phyloP scores from a whole-genome alignment of 2,888 invertebrate species.

The Drosophila silvestris region DNA sequence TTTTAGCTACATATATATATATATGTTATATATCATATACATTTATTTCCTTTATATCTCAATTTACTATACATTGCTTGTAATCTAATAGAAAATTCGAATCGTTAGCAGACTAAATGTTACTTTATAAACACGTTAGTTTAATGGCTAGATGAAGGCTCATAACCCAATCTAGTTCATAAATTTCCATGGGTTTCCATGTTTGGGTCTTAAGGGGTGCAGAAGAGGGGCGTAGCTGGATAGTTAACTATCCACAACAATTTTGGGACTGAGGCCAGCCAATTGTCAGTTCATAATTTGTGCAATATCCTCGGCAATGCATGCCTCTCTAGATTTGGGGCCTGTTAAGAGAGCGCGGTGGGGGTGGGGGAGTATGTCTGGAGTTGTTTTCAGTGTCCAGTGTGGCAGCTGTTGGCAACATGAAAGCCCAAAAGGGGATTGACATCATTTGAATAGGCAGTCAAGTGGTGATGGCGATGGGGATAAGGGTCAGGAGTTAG shows the following conservation, averaged over 20 bases:
- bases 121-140: constrained; percentile 4
- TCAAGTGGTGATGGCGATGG: neutral
- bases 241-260: constrained; percentile 21
- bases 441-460: constrained; percentile 36
- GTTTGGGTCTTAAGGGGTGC: neutral
- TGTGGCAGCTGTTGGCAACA: constrained; percentile 53
- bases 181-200: constrained; percentile 21
- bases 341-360: neutral
- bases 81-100: neutral
- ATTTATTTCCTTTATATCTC: neutral
- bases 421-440: constrained; percentile 40
- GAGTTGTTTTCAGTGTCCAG: constrained; percentile 11
- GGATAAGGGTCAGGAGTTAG: neutral
- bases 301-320: constrained; percentile 49
- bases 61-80: neutral
- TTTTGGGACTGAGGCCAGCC: constrained; percentile 27
- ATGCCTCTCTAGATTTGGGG: constrained; percentile 5
- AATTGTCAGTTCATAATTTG: constrained; percentile 63
- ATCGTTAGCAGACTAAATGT: neutral
- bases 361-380: neutral
- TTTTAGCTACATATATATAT: neutral
- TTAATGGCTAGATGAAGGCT: constrained; percentile 26
- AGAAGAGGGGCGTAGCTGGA: neutral
- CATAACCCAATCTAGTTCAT: constrained; percentile 8
- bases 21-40: neutral